A percentile compares a stretch with the other conserved stretches of the same genome.
phyloP scores from a whole-genome alignment of 2,113 vertebrate genomes.

The Perca flavescens region DNA sequence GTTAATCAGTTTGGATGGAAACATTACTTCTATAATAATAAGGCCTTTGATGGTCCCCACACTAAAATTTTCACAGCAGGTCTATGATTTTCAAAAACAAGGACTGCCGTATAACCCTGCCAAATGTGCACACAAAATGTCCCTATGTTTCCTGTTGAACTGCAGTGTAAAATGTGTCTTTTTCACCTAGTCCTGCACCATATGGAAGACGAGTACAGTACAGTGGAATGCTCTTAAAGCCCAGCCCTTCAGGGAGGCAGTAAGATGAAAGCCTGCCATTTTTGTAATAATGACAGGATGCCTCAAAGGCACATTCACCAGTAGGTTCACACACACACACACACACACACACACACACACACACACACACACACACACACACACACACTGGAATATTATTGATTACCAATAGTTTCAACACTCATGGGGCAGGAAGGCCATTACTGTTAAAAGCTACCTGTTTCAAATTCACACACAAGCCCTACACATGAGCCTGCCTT shows the following conservation, averaged over 20 bases:
- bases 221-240: constrained; percentile 5
- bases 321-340: not conserved
- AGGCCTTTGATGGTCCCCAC: constrained; percentile 22
- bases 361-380: not conserved
- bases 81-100: constrained; percentile 31
- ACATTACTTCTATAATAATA: constrained; percentile 2
- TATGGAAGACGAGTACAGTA: not conserved
- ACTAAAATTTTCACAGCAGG: constrained; percentile 4
- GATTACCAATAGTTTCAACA: constrained; percentile 28
- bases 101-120: not conserved
- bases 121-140: not conserved
- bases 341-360: not conserved
- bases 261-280: constrained; percentile 35
- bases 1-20: constrained; percentile 23
- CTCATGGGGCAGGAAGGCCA: not conserved
- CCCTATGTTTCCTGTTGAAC: not conserved
- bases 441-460: constrained; percentile 16
- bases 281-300: constrained; percentile 36
- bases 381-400: not conserved
- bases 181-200: not conserved
- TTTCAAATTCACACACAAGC: constrained; percentile 17
- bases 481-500: not conserved
- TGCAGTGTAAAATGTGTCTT: not conserved
- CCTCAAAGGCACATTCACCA: constrained; percentile 11
- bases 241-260: constrained; percentile 2